A percentile compares a stretch with the other conserved stretches of the same genome.
phyloP scores from a whole-genome alignment of 1,140 invertebrate genomes.

The Grapholita molesta region DNA sequence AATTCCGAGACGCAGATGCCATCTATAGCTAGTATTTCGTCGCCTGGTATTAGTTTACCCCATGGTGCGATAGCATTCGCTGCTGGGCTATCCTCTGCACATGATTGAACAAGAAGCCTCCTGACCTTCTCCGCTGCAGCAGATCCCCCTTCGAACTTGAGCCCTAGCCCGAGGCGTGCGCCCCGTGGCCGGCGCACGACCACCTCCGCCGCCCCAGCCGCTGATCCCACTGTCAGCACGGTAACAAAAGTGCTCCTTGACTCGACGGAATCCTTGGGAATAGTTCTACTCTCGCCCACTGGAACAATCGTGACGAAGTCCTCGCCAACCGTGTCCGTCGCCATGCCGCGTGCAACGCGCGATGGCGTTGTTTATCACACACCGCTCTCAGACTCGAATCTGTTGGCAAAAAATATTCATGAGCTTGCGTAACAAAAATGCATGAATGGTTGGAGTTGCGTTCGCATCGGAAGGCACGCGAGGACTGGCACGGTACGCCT shows the following conservation, averaged over 20 bases:
- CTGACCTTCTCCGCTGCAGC: constrained; percentile 84
- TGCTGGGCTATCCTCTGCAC: constrained; percentile 92
- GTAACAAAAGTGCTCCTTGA: constrained; percentile 61
- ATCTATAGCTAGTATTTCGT: constrained; percentile 93
- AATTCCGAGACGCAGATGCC: constrained; percentile 85
- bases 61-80: constrained; percentile 87
- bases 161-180: constrained; percentile 92
- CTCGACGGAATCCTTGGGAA: constrained; percentile 40
- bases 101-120: constrained; percentile 92
- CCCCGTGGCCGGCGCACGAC: constrained; percentile 91
- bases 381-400: constrained; percentile 48
- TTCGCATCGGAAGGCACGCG: constrained; percentile 40
- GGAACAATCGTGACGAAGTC: constrained; percentile 77
- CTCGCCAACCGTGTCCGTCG: constrained; percentile 59
- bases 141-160: constrained; percentile 94
- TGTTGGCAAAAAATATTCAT: constrained; percentile 56
- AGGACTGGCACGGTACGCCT: constrained; percentile 34
- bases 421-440: constrained; percentile 55
- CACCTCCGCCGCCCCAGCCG: constrained; percentile 82
- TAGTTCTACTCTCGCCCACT: constrained; percentile 65
- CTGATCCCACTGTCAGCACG: constrained; percentile 67
- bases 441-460: constrained; percentile 41
- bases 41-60: constrained; percentile 88
- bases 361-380: constrained; percentile 43
- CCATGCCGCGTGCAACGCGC: constrained; percentile 63